Percentiles rank a stretch among this genome's conserved stretches.
Conservation (phyloP, 1,140 invertebrate genomes). For the Megalopta genalis region DNA sequence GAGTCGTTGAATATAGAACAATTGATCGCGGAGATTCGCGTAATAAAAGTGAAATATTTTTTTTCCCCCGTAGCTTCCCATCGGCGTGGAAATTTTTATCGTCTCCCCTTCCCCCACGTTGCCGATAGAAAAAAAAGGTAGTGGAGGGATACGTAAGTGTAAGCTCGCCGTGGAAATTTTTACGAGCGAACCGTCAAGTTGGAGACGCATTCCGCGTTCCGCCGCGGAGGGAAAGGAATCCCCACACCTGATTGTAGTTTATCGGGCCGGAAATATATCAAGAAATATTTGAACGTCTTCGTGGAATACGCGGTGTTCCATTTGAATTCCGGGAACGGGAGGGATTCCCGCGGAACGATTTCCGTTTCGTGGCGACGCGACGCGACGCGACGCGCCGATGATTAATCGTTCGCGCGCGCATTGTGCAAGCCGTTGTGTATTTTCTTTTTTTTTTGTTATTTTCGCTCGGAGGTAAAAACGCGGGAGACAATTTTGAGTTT, state of each 20-base stretch:
- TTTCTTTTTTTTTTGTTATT: too few species aligned
- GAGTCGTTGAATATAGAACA: neutral
- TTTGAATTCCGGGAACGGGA: neutral
- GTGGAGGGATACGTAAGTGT: neutral
- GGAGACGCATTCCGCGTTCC: conserved; percentile 33
- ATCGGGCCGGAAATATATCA: conserved; percentile 54
- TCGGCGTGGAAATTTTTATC: conserved; percentile 8
- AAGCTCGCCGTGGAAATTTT: conserved; percentile 22
- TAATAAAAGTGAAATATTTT: conserved; percentile 21
- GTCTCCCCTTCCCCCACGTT: too few species aligned
- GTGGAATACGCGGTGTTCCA: conserved; percentile 13
- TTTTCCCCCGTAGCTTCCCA: neutral
- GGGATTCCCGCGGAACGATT: neutral
- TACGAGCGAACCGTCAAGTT: conserved; percentile 32
- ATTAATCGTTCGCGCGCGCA: too few species aligned
- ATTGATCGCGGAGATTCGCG: conserved; percentile 26
- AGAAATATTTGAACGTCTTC: conserved; percentile 43
- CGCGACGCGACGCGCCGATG: too few species aligned
- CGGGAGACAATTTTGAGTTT: too few species aligned
- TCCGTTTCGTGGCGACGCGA: neutral
- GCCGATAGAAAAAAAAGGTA: neutral
- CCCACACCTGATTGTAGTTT: conserved; percentile 42
- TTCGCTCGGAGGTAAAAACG: too few species aligned
- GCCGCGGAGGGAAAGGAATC: conserved; percentile 4
- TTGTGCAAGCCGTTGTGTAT: too few species aligned